These are phyloP conservation scores for Azemiops feae DNA, from an alignment of 2,113 vertebrate genomes.

Conservation along the genomic window DNA sequence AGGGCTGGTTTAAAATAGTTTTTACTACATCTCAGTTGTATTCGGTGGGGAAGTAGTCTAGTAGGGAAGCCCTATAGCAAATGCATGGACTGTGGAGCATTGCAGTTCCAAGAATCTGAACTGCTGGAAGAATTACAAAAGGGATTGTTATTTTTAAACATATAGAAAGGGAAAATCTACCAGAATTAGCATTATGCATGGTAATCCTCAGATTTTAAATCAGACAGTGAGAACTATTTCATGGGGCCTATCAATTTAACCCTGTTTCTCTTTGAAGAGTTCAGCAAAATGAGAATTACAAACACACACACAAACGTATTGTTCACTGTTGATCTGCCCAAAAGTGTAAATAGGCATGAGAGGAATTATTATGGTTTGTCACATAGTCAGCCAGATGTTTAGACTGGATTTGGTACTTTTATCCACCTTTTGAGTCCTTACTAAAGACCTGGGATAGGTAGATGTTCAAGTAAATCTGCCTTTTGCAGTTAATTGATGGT, in stretches of 20 bases:
- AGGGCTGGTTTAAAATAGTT: background rate
- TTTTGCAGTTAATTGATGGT: too few relatives aligned
- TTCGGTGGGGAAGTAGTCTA: background rate
- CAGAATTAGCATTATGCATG: slow-evolving; percentile 8
- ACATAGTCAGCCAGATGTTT: background rate
- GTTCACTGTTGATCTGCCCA: slow-evolving; percentile 8
- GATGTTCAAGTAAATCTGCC: too few relatives aligned
- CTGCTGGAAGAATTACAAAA: background rate
- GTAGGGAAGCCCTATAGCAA: slow-evolving; percentile 6
- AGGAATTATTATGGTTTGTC: background rate
- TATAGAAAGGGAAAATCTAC: background rate
- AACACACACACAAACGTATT: background rate
- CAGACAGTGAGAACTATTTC: rapidly evolving
- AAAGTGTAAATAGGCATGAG: background rate
- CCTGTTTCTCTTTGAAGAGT: slow-evolving; percentile 12
- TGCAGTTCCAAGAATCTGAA: slow-evolving; percentile 18
- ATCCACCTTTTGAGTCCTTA: background rate
- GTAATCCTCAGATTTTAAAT: slow-evolving; percentile 30
- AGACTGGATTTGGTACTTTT: background rate
- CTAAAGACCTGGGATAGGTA: background rate
- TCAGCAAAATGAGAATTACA: slow-evolving; percentile 22
- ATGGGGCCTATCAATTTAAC: background rate
- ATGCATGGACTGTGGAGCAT: background rate
- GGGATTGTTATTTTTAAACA: slow-evolving; percentile 25
- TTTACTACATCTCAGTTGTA: background rate